Evolutionary conservation across 2,888 invertebrate species (phyloP), one percentile per base, ranked within the genome.

Genomic region (Trilocha varians): DNA sequence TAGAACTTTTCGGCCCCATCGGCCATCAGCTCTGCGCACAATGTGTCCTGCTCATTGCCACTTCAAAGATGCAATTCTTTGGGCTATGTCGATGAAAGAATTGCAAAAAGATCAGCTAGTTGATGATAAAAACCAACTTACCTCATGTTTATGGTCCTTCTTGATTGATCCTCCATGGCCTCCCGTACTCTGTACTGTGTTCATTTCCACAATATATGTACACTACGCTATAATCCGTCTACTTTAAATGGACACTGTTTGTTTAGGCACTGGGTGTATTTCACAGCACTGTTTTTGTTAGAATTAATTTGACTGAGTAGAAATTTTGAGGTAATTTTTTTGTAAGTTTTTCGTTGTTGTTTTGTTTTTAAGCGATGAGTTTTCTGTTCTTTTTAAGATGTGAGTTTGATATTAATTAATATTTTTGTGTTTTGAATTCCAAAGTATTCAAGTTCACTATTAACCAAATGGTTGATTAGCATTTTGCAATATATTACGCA

Each of bases 121-220:
- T 5, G 1, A 2, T 13, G 1, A 14, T 6, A 36, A 11, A 16
- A 15, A n/a, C n/a, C 3, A n/a, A 61, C 78, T 83, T 58, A 89
- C 88, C 80, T 89, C 89, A 55, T 88, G 86, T 45, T 88, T 86
- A 45, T 82, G 82, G 45, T 88, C 88, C 71, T 90, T 90, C 55
- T 87, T 87, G 70, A 87, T 78, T 47, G 87, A 82, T 16, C 88
- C 86, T 0, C 88, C 88, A 55, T 88, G 87, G 17, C 89, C 89
- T 0, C 87, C 90, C 0, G 88, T 83, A 56, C 89, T 90, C 66
- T 90, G 90, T 34, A 90, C 90, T 2, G 90, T 90, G 62, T 90
- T 90, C 90, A 90, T 90, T 39, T 72, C 57, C 36, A 5, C 42
- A 46, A 25, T 11, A 44, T 39, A 36, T 37, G 38, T 34, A 36